phyloP scores from a whole-genome alignment of 2,888 invertebrate species.

The Heliconius erato region DNA sequence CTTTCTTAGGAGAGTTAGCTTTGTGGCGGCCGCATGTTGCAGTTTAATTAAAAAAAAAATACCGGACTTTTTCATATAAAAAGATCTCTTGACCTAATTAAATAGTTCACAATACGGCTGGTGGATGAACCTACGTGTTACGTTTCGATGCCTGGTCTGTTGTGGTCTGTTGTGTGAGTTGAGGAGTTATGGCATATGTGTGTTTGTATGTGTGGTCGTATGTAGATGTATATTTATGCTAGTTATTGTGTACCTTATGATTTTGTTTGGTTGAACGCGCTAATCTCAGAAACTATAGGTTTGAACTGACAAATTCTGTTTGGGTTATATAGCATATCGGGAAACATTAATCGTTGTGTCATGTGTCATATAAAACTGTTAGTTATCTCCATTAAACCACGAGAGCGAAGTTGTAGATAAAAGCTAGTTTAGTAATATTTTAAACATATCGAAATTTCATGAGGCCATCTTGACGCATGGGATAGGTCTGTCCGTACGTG shows the following conservation, averaged over 20 bases:
- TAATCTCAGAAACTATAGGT: no score
- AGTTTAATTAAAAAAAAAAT: slow-evolving; percentile 29
- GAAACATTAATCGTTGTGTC: no score
- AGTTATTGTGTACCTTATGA: neutral
- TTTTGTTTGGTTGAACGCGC: neutral
- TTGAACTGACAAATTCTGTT: no score
- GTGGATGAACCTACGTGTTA: neutral
- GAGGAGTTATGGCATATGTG: neutral
- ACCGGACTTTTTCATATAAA: slow-evolving; percentile 14
- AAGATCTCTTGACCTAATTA: slow-evolving; percentile 36
- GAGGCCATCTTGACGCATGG: no score
- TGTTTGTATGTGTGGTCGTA: neutral
- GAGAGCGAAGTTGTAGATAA: no score
- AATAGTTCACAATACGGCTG: slow-evolving; percentile 23
- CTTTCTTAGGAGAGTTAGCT: slow-evolving; percentile 25
- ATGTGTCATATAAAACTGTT: no score
- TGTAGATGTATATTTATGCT: no score
- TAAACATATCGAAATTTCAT: no score
- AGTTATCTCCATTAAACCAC: no score
- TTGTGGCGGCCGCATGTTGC: slow-evolving; percentile 32
- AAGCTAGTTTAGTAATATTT: no score
- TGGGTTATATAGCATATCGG: no score
- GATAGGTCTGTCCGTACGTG: no score
- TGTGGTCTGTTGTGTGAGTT: neutral
- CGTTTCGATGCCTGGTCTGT: neutral